phyloP scores from a whole-genome alignment of 2,888 invertebrate genomes.

The Ommatoiulus sabulosus region DNA sequence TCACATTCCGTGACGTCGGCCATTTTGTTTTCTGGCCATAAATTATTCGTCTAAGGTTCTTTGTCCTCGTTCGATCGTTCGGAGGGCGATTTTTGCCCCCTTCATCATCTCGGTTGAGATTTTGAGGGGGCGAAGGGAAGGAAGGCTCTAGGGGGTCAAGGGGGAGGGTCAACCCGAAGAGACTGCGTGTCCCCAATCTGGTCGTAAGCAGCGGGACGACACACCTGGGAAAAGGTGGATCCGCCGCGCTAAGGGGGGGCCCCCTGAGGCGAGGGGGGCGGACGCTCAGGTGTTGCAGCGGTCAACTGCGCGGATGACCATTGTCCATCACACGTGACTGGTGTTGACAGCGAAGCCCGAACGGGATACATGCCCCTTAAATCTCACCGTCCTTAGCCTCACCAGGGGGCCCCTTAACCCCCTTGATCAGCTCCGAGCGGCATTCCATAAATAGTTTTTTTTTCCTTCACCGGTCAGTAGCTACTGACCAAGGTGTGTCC shows the following conservation, averaged over 20 bases:
- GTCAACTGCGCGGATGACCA: background rate
- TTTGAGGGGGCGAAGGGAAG: background rate
- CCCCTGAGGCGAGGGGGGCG: background rate
- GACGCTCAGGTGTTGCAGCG: background rate
- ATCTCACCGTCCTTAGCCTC: background rate
- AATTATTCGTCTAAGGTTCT: background rate
- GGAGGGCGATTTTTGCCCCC: background rate
- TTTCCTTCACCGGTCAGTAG: background rate
- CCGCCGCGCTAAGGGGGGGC: background rate
- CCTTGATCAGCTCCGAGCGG: background rate
- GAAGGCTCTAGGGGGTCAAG: background rate
- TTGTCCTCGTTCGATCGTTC: background rate
- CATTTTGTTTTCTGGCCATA: too few species aligned
- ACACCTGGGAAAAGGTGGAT: slow-evolving; percentile 22
- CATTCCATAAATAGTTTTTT: background rate
- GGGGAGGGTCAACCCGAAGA: background rate
- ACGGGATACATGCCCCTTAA: background rate
- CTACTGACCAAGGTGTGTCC: slow-evolving; percentile 5
- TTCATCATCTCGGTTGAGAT: background rate
- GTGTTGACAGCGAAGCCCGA: background rate
- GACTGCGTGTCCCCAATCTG: slow-evolving; percentile 34
- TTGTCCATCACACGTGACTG: background rate
- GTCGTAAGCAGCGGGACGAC: background rate
- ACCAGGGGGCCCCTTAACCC: slow-evolving; percentile 30
- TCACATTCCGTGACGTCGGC: too few species aligned